Conservation (phyloP, 2,113 vertebrate genomes). For the Anguilla rostrata region DNA sequence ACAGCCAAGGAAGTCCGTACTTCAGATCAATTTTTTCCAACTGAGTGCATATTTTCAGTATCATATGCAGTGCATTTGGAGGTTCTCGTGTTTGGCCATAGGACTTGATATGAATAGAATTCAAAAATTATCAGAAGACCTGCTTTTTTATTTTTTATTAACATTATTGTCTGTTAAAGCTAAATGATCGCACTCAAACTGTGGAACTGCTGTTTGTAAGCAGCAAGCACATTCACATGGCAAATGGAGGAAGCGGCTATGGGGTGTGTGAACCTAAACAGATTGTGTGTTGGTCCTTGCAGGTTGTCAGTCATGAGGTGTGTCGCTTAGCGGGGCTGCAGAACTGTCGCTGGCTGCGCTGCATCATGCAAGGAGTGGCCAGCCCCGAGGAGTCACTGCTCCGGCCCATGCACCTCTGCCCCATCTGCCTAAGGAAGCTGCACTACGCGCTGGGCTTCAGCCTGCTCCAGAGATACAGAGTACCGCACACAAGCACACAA, state of each 20-base stretch:
- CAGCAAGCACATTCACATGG: background rate
- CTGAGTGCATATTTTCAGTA: background rate
- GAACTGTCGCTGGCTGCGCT: constrained; percentile 71
- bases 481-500: constrained; percentile 36
- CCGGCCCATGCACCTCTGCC: constrained; percentile 68
- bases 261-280: background rate
- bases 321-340: constrained; percentile 72
- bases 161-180: background rate
- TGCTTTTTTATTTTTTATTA: background rate
- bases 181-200: background rate
- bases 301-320: constrained; percentile 68
- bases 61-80: background rate
- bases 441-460: constrained; percentile 69
- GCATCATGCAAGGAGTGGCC: constrained; percentile 68
- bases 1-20: background rate
- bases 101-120: background rate
- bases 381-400: constrained; percentile 65
- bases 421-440: constrained; percentile 71
- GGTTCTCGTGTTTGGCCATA: background rate
- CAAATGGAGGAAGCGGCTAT: background rate
- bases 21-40: background rate
- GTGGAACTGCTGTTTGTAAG: background rate
- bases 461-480: constrained; percentile 70
- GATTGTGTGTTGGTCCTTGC: background rate
- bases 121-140: background rate